Evolutionary conservation across 2,888 invertebrate species (phyloP).

Genomic region (Lithophane ornitopus): DNA sequence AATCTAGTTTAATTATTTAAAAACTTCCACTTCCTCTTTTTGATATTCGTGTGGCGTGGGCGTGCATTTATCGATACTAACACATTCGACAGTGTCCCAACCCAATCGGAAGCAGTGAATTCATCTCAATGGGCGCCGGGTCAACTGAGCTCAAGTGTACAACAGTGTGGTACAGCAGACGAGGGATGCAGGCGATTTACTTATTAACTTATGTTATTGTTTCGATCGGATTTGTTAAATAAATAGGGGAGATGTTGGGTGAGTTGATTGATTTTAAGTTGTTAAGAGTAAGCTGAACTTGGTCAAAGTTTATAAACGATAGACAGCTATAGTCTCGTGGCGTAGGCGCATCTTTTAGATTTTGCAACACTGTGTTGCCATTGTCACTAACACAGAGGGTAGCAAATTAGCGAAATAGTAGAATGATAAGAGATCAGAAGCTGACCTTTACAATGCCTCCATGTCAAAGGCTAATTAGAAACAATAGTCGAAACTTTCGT

Average conservation of each 20-base stretch:
- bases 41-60: not conserved
- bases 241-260: not conserved
- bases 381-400: not conserved
- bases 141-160: slow-evolving; percentile 71
- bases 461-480: too few relatives aligned
- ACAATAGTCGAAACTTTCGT: not conserved
- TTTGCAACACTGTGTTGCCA: not conserved
- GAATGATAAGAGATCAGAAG: not conserved
- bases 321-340: not conserved
- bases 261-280: not conserved
- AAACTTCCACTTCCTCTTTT: not conserved
- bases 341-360: not conserved
- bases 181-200: slow-evolving; percentile 61
- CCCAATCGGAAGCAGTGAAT: slow-evolving; percentile 79
- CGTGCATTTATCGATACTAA: slow-evolving; percentile 3
- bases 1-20: not conserved
- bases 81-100: slow-evolving; percentile 48
- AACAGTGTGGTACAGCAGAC: slow-evolving; percentile 53
- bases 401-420: not conserved
- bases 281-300: not conserved
- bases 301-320: not conserved
- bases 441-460: not conserved
- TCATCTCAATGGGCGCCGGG: slow-evolving; percentile 73
- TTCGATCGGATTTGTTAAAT: slow-evolving; percentile 31
- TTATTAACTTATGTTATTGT: slow-evolving; percentile 48